Percentiles rank a stretch among this genome's conserved stretches.
Evolutionary conservation across 2,888 invertebrate species (phyloP).

Genomic region (Cosmia pyralina): DNA sequence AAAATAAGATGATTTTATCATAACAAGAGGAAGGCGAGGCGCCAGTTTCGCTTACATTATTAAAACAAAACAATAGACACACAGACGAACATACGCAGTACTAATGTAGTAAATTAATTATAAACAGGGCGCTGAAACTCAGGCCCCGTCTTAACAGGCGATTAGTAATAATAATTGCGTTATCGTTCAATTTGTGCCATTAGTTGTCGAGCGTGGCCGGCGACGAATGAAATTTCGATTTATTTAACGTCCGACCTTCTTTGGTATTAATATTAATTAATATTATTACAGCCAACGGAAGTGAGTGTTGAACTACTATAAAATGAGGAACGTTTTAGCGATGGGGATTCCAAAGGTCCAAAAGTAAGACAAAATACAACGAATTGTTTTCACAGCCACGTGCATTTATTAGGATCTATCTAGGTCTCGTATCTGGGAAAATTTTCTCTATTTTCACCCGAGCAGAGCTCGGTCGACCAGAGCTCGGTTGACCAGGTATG

Average conservation of each 20-base stretch:
- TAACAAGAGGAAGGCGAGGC: constrained; percentile 60
- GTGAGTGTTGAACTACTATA: constrained; percentile 36
- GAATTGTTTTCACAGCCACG: too few relatives aligned
- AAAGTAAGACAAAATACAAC: neutral
- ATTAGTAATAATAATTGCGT: constrained; percentile 73
- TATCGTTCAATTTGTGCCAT: constrained; percentile 73
- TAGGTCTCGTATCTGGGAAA: too few relatives aligned
- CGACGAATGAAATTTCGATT: constrained; percentile 64
- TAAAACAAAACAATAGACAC: constrained; percentile 72
- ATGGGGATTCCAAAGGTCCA: neutral
- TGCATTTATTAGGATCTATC: too few relatives aligned
- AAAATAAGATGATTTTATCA: constrained; percentile 65
- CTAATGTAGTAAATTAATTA: constrained; percentile 72
- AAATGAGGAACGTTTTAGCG: constrained; percentile 14
- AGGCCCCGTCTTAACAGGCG: constrained; percentile 64
- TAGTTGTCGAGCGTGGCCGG: constrained; percentile 55
- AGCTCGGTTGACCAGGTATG: too few relatives aligned
- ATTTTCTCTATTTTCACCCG: too few relatives aligned
- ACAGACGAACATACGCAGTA: constrained; percentile 58
- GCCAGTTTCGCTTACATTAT: constrained; percentile 66
- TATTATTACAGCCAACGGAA: constrained; percentile 54
- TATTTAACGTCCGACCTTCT: constrained; percentile 63
- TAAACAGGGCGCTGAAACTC: constrained; percentile 68
- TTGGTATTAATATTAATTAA: constrained; percentile 65
- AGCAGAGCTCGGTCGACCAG: too few relatives aligned